phyloP scores from a whole-genome alignment of 1,140 invertebrate genomes.

The Acromyrmex charruanus region DNA sequence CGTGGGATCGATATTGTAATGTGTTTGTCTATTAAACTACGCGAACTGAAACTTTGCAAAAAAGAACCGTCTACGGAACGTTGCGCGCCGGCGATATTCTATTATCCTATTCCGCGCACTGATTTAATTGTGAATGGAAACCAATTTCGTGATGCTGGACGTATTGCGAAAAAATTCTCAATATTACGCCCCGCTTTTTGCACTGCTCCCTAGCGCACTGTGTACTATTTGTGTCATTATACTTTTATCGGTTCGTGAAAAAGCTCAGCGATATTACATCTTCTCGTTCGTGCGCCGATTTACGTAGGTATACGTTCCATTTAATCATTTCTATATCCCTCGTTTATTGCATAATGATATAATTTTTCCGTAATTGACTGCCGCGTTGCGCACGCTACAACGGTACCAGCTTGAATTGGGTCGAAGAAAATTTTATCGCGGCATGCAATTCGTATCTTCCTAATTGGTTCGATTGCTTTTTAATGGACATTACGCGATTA shows the following conservation, averaged over 20 bases:
- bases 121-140: slow-evolving; percentile 60
- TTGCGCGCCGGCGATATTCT: slow-evolving; percentile 26
- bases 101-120: slow-evolving; percentile 37
- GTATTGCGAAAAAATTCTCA: slow-evolving; percentile 37
- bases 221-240: slow-evolving; percentile 50
- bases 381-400: background rate
- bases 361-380: slow-evolving; percentile 33
- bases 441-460: background rate
- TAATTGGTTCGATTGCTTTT: slow-evolving; percentile 24
- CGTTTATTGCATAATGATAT: slow-evolving; percentile 26
- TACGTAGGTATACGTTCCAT: background rate
- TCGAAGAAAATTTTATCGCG: background rate
- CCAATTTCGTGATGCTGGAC: slow-evolving; percentile 31
- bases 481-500: slow-evolving; percentile 24
- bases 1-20: slow-evolving; percentile 39
- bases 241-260: slow-evolving; percentile 35
- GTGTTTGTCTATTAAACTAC: slow-evolving; percentile 54
- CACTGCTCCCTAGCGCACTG: background rate
- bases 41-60: slow-evolving; percentile 44
- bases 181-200: slow-evolving; percentile 15
- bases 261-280: slow-evolving; percentile 11
- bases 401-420: too few species aligned
- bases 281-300: slow-evolving; percentile 1
- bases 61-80: slow-evolving; percentile 22
- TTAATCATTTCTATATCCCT: slow-evolving; percentile 20